Evolutionary conservation across 2,797 vertebrate genomes (phyloP).

Genomic region (Pseudomugil tenellus): DNA sequence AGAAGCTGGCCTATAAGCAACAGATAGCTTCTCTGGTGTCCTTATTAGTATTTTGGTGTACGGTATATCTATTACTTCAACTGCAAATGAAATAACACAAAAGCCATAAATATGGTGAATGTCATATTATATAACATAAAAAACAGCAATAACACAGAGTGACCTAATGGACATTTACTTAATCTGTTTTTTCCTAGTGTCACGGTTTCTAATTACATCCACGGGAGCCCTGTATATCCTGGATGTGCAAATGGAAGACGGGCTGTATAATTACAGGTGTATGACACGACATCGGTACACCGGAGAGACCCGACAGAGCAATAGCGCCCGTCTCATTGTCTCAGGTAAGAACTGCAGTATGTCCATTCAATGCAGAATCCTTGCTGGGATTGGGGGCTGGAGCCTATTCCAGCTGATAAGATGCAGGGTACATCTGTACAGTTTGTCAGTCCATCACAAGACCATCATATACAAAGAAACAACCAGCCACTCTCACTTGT

Average conservation of each 20-base stretch:
- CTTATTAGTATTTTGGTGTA: background rate
- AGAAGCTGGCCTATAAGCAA: constrained; percentile 10
- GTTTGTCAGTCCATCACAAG: background rate
- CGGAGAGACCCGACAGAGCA: constrained; percentile 96
- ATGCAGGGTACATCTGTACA: background rate
- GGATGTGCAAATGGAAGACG: constrained; percentile 98
- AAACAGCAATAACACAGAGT: background rate
- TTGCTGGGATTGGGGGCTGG: background rate
- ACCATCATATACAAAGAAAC: no score
- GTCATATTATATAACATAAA: no score
- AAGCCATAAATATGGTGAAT: background rate
- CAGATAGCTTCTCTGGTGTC: constrained; percentile 5
- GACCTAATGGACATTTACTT: background rate
- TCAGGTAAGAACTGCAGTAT: constrained; percentile 84
- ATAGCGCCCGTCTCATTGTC: constrained; percentile 97
- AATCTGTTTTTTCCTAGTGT: constrained; percentile 61
- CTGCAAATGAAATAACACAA: background rate
- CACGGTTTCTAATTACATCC: constrained; percentile 99
- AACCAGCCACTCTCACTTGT: no score
- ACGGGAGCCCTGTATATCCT: constrained; percentile 99
- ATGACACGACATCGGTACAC: constrained; percentile 97
- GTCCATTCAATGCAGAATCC: background rate
- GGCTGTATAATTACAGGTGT: constrained; percentile 98
- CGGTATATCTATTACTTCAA: background rate
- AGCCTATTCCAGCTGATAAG: background rate